Percentiles rank a stretch among this genome's conserved stretches.
Conservation (phyloP, 2,888 invertebrate genomes). For the Diachrysia chrysitis region DNA sequence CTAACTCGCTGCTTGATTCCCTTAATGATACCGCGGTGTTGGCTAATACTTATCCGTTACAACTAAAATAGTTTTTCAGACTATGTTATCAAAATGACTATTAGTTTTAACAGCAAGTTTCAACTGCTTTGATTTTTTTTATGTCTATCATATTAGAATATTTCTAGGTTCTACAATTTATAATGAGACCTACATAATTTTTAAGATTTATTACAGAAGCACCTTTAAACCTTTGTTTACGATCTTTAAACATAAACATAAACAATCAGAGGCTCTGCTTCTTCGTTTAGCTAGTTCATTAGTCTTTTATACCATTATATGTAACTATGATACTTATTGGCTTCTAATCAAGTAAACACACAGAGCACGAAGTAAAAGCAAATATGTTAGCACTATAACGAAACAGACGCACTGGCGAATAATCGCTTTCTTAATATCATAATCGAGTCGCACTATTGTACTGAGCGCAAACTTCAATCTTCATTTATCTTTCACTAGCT, state of each 20-base stretch:
- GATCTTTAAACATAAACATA: too few species aligned
- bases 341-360: background rate
- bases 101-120: background rate
- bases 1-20: conserved; percentile 46
- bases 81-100: conserved; percentile 14
- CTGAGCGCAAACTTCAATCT: conserved; percentile 6
- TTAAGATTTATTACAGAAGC: too few species aligned
- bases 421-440: background rate
- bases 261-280: too few species aligned
- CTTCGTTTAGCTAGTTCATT: too few species aligned
- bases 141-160: too few species aligned
- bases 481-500: conserved; percentile 15
- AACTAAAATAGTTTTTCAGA: conserved; percentile 41
- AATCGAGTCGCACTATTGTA: background rate
- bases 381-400: background rate
- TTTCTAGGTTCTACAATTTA: too few species aligned
- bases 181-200: too few species aligned
- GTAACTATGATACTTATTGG: too few species aligned
- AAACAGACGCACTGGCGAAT: background rate
- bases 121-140: too few species aligned
- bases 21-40: conserved; percentile 40
- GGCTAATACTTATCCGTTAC: conserved; percentile 40
- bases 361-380: background rate
- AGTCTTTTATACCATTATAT: too few species aligned
- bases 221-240: too few species aligned